Base-by-base conservation (phyloP, 1,140 invertebrate genomes). In the Leptonema lineaticorne region DNA sequence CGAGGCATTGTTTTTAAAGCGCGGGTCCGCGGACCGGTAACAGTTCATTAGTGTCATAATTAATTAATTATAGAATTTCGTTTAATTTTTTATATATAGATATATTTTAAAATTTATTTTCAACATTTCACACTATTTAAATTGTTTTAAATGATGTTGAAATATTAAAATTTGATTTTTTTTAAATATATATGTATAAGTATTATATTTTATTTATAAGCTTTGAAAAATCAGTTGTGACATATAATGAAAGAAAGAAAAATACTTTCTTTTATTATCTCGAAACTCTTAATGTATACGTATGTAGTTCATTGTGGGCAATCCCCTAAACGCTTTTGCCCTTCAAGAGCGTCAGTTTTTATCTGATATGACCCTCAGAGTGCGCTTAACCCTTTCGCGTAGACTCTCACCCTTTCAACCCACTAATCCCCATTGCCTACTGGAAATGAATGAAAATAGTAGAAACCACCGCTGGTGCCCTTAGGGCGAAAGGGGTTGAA, bases 401-500 rank as follows among this genome's bases (percentile, higher is more conserved):
- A 18, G 57, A 45, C 37, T n/a, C n/a, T n/a, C n/a, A n/a, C 69
- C 59, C 69, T 50, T 26, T 22, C 7, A 30, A 27, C 7, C 33
- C 33, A n/a, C 18, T 30, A 50, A 50, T 48, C 46, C 64, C 62
- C 70, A 27, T 29, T 20, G 29, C 37, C 29, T 37, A 27, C 37
- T 66, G 60, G 59, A 65, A 66, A 71, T 71, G 70, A 71, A 68
- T 68, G 67, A 68, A 71, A 71, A 71, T 68, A 68, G 70, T 68
- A 59, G 20, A 71, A 68, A 71, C 70, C 67, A 60, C 66, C 60
- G 63, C 64, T 37, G 46, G 46, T 48, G 46, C 33, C 57, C 41
- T 57, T 41, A 48, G 63, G 63, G 20, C 22, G 26, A 57, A 64
- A 24, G 68, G 68, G 68, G n/a, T n/a, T 63, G 60, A 63, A 63